Conservation (phyloP, 2,888 invertebrate genomes). For the Conus canariensis region DNA sequence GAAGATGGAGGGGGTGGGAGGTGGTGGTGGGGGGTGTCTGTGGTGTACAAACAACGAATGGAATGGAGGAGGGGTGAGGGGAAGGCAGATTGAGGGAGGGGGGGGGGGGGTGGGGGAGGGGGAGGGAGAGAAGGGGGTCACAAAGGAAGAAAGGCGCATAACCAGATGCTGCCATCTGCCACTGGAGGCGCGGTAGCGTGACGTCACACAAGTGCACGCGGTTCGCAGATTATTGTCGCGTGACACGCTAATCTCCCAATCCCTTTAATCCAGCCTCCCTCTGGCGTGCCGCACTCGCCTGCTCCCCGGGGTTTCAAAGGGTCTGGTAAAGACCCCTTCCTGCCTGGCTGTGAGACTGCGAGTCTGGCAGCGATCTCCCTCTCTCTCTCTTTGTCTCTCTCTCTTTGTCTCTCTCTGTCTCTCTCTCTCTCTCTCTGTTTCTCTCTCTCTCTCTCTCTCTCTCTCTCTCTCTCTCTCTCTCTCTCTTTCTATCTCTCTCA, state of each 20-base stretch:
- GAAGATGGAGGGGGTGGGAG: no score
- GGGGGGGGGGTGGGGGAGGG: neutral
- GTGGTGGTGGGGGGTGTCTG: no score
- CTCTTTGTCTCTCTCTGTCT: neutral
- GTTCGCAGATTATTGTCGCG: constrained; percentile 20
- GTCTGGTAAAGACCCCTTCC: neutral
- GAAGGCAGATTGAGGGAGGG: neutral
- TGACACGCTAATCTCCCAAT: constrained; percentile 31
- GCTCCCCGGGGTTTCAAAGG: neutral
- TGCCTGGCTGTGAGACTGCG: no score
- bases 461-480: no score
- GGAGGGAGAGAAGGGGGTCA: neutral
- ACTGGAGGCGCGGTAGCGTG: neutral
- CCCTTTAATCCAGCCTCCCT: neutral
- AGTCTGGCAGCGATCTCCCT: neutral
- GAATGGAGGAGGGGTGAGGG: neutral
- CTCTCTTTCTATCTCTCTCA: no score
- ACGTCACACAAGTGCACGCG: no score
- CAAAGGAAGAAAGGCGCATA: no score
- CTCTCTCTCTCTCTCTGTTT: no score
- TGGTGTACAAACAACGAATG: no score
- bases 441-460: no score
- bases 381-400: neutral
- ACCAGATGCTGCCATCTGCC: neutral
- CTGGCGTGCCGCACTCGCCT: neutral